These are phyloP conservation scores for Apocrypta bakeri DNA, from an alignment of 1,140 invertebrate species.

Conservation along the genomic window DNA sequence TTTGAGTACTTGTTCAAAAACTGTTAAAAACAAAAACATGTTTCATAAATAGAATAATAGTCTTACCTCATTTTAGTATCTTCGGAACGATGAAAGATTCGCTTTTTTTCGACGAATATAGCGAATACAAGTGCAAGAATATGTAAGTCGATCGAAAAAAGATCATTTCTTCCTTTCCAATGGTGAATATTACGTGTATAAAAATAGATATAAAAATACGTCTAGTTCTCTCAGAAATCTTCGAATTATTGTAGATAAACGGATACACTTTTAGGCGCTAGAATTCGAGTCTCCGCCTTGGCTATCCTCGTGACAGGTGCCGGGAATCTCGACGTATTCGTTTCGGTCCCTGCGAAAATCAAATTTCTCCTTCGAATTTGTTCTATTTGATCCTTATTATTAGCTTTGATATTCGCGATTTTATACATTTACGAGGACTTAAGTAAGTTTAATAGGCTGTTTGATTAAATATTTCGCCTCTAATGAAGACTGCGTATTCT, in stretches of 20 bases:
- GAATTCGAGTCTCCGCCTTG: conserved; percentile 54
- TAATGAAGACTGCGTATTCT: not conserved
- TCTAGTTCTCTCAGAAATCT: not conserved
- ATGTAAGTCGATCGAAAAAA: not conserved
- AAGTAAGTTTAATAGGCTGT: not conserved
- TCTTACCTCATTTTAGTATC: not conserved
- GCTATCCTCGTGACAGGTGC: conserved; percentile 58
- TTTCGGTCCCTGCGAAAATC: conserved; percentile 66
- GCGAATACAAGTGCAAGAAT: not conserved
- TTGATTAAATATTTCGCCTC: not conserved
- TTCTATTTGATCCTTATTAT: conserved; percentile 7
- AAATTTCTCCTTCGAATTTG: conserved; percentile 34
- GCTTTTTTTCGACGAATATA: not conserved
- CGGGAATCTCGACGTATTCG: conserved; percentile 65
- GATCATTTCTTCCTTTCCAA: not conserved
- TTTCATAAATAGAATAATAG: not conserved
- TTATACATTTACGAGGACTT: not conserved
- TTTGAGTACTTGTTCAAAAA: not conserved
- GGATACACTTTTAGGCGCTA: conserved; percentile 6
- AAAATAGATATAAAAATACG: not conserved
- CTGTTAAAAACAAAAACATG: not conserved
- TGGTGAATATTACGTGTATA: not conserved
- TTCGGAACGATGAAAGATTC: not conserved
- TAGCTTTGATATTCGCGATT: not conserved
- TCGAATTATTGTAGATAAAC: not conserved